Conservation (phyloP, 2,888 invertebrate species). For the Lepidochitona cinerea region DNA sequence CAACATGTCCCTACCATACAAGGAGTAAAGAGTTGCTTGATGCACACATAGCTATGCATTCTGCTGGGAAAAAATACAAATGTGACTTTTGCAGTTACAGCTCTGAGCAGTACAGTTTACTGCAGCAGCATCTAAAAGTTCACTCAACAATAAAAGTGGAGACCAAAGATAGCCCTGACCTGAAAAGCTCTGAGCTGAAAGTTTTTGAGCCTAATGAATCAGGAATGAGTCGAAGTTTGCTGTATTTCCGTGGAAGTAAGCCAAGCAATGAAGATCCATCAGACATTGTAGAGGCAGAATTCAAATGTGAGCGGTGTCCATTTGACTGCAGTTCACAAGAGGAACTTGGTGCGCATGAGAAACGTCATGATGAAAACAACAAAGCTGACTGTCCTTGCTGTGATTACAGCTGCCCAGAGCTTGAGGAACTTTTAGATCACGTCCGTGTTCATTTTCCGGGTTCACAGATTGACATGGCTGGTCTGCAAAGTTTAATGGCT, state of each 20-base stretch:
- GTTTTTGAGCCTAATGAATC: constrained; percentile 28
- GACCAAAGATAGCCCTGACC: constrained; percentile 24
- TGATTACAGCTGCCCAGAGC: constrained; percentile 49
- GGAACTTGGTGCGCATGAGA: constrained; percentile 46
- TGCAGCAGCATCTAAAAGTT: constrained; percentile 48
- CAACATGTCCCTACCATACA: constrained; percentile 51
- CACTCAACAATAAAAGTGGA: constrained; percentile 14
- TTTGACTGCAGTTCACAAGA: constrained; percentile 50
- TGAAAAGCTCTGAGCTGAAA: constrained; percentile 31
- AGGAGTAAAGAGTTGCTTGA: constrained; percentile 43
- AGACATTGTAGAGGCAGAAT: constrained; percentile 26
- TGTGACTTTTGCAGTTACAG: constrained; percentile 54
- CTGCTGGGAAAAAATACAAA: constrained; percentile 45
- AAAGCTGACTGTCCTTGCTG: constrained; percentile 55
- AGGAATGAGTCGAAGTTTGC: not conserved
- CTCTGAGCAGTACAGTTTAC: constrained; percentile 37
- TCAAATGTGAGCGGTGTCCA: constrained; percentile 60
- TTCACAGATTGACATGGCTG: constrained; percentile 41
- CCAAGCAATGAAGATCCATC: constrained; percentile 30
- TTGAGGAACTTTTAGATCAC: constrained; percentile 46
- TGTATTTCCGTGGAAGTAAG: constrained; percentile 27
- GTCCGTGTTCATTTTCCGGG: constrained; percentile 57
- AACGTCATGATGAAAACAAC: constrained; percentile 42
- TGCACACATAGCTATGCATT: constrained; percentile 51
- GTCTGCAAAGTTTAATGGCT: constrained; percentile 30